A percentile compares a stretch with the other conserved stretches of the same genome.
phyloP scores from a whole-genome alignment of 2,113 vertebrate genomes.

The Poecilia latipinna region DNA sequence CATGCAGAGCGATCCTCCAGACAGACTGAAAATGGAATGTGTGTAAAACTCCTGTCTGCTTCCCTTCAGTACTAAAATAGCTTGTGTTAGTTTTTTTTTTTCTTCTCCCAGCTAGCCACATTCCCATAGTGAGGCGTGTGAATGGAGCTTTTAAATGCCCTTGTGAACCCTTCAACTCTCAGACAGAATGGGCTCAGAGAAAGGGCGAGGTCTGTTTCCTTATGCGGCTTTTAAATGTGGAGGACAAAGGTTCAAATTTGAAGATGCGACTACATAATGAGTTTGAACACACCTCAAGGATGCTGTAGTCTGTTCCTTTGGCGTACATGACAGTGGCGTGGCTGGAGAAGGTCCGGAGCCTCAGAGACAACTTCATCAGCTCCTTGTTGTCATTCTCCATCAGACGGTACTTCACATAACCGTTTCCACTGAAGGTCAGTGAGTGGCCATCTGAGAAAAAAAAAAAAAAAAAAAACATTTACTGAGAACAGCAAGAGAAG shows the following conservation, averaged over 20 bases:
- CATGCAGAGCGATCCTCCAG: conserved; percentile 37
- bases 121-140: conserved; percentile 66
- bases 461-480: neutral
- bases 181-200: conserved; percentile 11
- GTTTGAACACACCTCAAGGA: conserved; percentile 87
- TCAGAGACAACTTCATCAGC: conserved; percentile 93
- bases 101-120: conserved; percentile 53
- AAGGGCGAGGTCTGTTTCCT: conserved; percentile 11
- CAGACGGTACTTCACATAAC: conserved; percentile 93
- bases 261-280: neutral
- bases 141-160: conserved; percentile 48
- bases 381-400: conserved; percentile 95
- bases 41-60: conserved; percentile 69
- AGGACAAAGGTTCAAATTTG: neutral
- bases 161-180: conserved; percentile 43
- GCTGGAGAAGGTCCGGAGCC: conserved; percentile 88
- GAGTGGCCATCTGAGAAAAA: conserved; percentile 81
- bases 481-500: neutral
- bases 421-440: conserved; percentile 90
- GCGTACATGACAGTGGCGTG: conserved; percentile 96
- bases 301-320: conserved; percentile 96
- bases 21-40: conserved; percentile 68
- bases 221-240: conserved; percentile 43
- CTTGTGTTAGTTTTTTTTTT: conserved; percentile 35
- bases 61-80: conserved; percentile 76